Percentiles rank a stretch among this genome's conserved stretches.
Conservation (phyloP, 1,140 invertebrate genomes). For the Eueides isabella region DNA sequence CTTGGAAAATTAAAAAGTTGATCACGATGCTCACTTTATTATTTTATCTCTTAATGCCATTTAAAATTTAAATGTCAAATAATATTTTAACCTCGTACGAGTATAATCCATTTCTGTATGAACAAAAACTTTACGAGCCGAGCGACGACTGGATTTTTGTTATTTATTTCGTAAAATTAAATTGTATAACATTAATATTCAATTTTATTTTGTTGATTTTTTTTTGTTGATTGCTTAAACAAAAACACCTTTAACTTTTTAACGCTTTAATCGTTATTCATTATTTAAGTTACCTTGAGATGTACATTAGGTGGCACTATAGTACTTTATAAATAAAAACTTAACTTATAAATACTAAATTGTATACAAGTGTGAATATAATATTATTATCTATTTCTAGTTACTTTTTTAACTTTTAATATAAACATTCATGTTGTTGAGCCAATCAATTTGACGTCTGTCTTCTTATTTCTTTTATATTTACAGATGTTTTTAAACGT, state of each 20-base stretch:
- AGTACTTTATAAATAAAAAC: not conserved
- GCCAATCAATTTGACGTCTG: too few species aligned
- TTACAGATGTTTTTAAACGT: too few species aligned
- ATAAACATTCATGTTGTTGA: too few species aligned
- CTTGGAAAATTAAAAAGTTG: conserved; percentile 6
- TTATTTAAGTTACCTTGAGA: not conserved
- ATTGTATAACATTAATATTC: not conserved
- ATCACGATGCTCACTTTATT: conserved; percentile 14
- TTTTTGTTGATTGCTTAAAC: not conserved
- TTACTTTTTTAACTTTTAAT: not conserved
- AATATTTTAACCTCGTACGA: conserved; percentile 9
- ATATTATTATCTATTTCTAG: not conserved
- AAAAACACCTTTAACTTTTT: not conserved
- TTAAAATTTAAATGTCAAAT: conserved; percentile 21
- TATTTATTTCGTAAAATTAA: not conserved
- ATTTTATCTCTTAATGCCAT: conserved; percentile 17
- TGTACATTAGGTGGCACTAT: not conserved
- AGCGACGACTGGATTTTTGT: not conserved
- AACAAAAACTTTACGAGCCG: not conserved
- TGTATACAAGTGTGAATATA: not conserved
- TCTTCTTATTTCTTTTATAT: not conserved
- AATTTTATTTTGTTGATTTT: not conserved
- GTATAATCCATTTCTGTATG: not conserved
- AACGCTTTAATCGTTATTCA: not conserved
- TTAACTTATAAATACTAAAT: not conserved